phyloP scores from a whole-genome alignment of 2,113 vertebrate genomes.

The Hippocampus guttulatus region DNA sequence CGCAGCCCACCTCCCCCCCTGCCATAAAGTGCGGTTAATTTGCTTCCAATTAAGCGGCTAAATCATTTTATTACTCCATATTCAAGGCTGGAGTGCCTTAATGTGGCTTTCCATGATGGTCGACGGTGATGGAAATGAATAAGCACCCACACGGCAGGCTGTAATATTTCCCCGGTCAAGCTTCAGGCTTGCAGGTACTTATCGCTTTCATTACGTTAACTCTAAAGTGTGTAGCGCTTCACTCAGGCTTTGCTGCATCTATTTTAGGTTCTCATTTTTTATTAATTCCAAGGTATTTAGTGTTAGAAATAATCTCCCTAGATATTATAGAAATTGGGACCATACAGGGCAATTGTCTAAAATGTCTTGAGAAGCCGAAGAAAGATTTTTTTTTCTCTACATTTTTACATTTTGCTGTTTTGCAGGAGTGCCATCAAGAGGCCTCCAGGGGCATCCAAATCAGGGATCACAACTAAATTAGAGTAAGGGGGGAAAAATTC shows the following conservation, averaged over 20 bases:
- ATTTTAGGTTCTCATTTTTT: neutral
- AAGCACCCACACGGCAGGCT: neutral
- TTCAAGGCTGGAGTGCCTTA: neutral
- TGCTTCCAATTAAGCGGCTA: slow-evolving; percentile 4
- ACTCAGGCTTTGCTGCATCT: neutral
- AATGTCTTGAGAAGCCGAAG: neutral
- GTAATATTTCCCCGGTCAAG: slow-evolving; percentile 3
- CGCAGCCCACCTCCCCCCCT: neutral
- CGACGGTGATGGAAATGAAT: neutral
- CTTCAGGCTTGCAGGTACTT: neutral
- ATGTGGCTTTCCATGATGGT: neutral
- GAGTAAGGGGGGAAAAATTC: too few species aligned
- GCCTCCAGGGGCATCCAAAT: neutral
- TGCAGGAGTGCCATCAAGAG: neutral
- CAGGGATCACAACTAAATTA: too few species aligned
- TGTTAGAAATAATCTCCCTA: neutral
- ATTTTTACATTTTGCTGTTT: neutral
- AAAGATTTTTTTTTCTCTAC: neutral
- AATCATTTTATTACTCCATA: slow-evolving; percentile 7
- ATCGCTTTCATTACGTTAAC: neutral
- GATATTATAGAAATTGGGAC: neutral
- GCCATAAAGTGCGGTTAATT: neutral
- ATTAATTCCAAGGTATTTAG: slow-evolving; percentile 1
- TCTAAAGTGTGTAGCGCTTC: neutral
- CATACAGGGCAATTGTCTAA: neutral